Base-by-base conservation (phyloP, 2,113 vertebrate genomes). In the Pogonocichla stellata region DNA sequence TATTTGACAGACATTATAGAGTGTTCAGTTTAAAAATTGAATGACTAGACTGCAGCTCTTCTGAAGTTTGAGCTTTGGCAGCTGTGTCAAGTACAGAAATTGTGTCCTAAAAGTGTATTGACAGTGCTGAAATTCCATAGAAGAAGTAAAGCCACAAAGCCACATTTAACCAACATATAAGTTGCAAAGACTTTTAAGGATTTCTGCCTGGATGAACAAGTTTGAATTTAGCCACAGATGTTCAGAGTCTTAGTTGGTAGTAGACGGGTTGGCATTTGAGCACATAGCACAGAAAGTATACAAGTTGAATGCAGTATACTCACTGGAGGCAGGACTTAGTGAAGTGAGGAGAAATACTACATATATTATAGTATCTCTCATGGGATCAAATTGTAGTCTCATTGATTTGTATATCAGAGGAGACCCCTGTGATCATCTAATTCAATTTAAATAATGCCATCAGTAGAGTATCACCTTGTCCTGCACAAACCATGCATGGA, bases 401-500 rank as follows among this genome's bases (percentile, higher is more conserved):
- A 31, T 56, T 53, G 24, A 53, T 85, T 67, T 73, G 17, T 58
- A n/a, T 45, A 65, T 72, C 22, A 56, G 56, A 64, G 22, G 47
- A 80, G 28, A 22, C 9, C 5, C 2, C 9, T 86, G 8, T 19
- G 65, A 24, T 87, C 0, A 29, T 81, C 25, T 86, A 36, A 60
- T 57, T 79, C 12, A 22, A 20, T 60, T 84, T 72, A 45, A 80
- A 14, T 90, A 66, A 36, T 73, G 29, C 26, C 8, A 17, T 57
- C 31, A 34, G 31, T 54, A 51, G 64, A 20, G 42, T 60, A 16
- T 91, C 40, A 25, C 25, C 11, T 82, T 22, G 45, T 42, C 19
- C 28, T 72, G 12, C 3, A 3, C 20, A 26, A 88, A 71, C 34
- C 3, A 1, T 1, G 0, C 0, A 0, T 11, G n/a, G 36, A 72